phyloP scores from a whole-genome alignment of 2,888 invertebrate species.

The Orchesella flavescens region DNA sequence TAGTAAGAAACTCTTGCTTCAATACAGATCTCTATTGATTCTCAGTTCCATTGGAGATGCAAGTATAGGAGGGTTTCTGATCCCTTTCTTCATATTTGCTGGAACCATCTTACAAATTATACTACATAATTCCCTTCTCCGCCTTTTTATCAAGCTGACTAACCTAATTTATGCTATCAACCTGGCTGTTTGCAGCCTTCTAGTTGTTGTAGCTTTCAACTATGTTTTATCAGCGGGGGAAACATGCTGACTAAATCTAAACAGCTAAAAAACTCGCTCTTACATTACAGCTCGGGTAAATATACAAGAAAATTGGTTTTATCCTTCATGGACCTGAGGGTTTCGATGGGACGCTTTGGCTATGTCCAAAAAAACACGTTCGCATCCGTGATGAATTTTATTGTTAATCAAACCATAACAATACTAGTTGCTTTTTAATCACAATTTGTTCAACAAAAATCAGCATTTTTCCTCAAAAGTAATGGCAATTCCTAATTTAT shows the following conservation, averaged over 20 bases:
- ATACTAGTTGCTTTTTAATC: not conserved
- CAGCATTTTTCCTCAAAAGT: too few relatives aligned
- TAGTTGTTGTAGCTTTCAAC: not conserved
- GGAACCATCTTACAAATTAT: not conserved
- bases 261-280: not conserved
- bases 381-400: not conserved
- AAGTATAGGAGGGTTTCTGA: not conserved
- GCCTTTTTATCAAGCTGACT: not conserved
- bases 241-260: not conserved
- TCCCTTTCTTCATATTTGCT: not conserved
- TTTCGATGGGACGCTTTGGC: not conserved
- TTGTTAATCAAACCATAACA: not conserved
- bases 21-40: not conserved
- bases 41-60: not conserved
- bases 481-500: too few relatives aligned
- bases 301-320: not conserved
- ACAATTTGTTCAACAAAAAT: too few relatives aligned
- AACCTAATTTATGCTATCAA: not conserved
- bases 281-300: not conserved
- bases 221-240: not conserved
- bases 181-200: not conserved
- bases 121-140: not conserved
- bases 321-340: not conserved
- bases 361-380: not conserved
- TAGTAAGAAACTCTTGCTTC: not conserved